Evolutionary conservation across 2,888 invertebrate species (phyloP), one percentile per base, ranked within the genome.

Genomic region (Odontomyia ornata): DNA sequence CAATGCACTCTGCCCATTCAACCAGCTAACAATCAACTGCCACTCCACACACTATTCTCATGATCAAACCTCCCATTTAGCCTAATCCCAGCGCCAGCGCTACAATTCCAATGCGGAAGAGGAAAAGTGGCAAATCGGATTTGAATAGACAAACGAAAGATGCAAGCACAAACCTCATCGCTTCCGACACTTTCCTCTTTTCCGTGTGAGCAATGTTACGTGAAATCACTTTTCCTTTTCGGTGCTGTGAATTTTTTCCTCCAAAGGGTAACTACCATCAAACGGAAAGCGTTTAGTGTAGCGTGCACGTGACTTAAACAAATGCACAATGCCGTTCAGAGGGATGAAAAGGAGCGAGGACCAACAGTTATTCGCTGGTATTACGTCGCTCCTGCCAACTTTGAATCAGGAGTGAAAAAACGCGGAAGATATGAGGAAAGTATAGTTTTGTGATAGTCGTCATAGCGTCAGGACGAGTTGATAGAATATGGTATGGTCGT

Each of bases 281-380:
- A 28, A 23, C 23, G 18, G 76, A 28, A 62, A 75, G 64, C 62
- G 75, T 77, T 79, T 79, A 79, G 77, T 76, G 77, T 73, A 21
- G 69, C 72, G 30, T 76, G 76, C 79, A 79, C 79, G 79, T 79
- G 79, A 73, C 79, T 77, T 78, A 77, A 77, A 77, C 76, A 79
- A 79, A 79, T 77, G 75, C 77, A 77, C 64, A 65, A 75, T 62
- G 64, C n/a, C 46, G 27, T 13, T 5, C 1, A 47, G 1, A 25
- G 28, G 64, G 36, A 28, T 62, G 47, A 25, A 25, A 60, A 18
- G 60, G 60, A 13, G 23, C 21, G 62, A 62, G 27, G 2, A 23
- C 52, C 52, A 11, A 5, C n/a, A 13, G 15, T 52, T 52, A 18
- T 52, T 15, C n/a, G n/a, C 52, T 52, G 52, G 15, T 52, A 52